Evolutionary conservation across 2,888 invertebrate species (phyloP).

Genomic region (Mimumesa dahlbomi): DNA sequence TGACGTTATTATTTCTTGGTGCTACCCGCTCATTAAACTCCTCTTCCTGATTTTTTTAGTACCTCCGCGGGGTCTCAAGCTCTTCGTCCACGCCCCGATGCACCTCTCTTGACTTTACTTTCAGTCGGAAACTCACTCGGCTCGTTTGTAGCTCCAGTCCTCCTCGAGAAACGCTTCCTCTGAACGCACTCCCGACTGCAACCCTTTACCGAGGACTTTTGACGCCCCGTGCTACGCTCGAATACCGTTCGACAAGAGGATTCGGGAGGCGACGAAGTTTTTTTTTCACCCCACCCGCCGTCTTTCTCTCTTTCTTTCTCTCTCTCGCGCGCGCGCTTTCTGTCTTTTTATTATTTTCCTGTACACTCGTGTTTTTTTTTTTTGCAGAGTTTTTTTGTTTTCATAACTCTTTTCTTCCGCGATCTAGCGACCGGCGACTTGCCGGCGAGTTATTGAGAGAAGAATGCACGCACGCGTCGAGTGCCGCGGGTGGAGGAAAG

Average conservation of each 20-base stretch:
- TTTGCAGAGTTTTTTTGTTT: too few relatives aligned
- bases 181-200: constrained; percentile 41
- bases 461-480: too few relatives aligned
- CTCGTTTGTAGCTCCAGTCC: constrained; percentile 29
- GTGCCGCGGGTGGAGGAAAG: too few relatives aligned
- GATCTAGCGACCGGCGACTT: too few relatives aligned
- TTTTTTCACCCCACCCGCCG: constrained; percentile 2
- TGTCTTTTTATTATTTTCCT: background rate
- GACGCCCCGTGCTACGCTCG: constrained; percentile 48
- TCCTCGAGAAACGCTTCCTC: constrained; percentile 49
- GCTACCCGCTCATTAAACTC: constrained; percentile 60
- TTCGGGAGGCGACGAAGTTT: constrained; percentile 52
- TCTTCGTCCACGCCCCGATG: constrained; percentile 69
- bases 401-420: too few relatives aligned
- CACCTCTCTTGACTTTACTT: constrained; percentile 45
- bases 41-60: constrained; percentile 53
- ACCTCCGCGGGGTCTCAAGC: constrained; percentile 30
- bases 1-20: constrained; percentile 58
- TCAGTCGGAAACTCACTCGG: constrained; percentile 32
- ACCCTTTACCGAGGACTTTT: constrained; percentile 58
- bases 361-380: too few relatives aligned
- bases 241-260: constrained; percentile 57
- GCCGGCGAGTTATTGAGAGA: too few relatives aligned
- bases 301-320: background rate
- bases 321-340: background rate